A percentile compares a stretch with the other conserved stretches of the same genome.
Evolutionary conservation across 2,113 vertebrate species (phyloP).

Genomic region (Leptobrachium leishanense): DNA sequence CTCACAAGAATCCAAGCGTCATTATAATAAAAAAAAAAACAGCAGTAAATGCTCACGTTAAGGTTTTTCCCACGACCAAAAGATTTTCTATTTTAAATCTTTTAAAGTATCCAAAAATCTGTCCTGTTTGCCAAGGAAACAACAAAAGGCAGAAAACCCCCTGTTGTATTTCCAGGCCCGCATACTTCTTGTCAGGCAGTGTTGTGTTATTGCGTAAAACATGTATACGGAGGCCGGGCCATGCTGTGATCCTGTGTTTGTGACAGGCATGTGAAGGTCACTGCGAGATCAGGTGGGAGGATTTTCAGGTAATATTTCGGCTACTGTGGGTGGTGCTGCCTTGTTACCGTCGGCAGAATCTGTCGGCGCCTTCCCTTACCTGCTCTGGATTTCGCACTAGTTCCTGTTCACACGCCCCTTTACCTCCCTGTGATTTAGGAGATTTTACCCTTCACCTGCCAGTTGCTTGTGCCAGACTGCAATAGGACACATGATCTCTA

Average conservation of each 20-base stretch:
- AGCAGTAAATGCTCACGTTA: too few relatives aligned
- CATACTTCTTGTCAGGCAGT: background rate
- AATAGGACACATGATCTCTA: background rate
- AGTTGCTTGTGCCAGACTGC: background rate
- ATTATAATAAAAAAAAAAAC: too few relatives aligned
- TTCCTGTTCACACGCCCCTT: slow-evolving; percentile 35
- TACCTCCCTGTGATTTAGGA: background rate
- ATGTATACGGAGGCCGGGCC: background rate
- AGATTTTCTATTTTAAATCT: too few relatives aligned
- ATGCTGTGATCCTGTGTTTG: slow-evolving; percentile 25
- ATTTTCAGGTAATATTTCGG: slow-evolving; percentile 42
- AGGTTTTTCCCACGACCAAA: too few relatives aligned
- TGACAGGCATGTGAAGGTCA: slow-evolving; percentile 42
- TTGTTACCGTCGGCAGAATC: slow-evolving; percentile 22
- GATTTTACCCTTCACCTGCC: background rate
- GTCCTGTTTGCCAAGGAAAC: background rate
- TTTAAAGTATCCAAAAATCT: too few relatives aligned
- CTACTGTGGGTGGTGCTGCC: slow-evolving; percentile 19
- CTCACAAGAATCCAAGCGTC: too few relatives aligned
- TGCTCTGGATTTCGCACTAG: slow-evolving; percentile 19
- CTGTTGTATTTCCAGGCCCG: background rate
- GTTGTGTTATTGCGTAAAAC: slow-evolving; percentile 9
- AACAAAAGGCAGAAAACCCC: background rate
- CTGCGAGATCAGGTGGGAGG: slow-evolving; percentile 30
- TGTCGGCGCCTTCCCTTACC: slow-evolving; percentile 23